Evolutionary conservation across 2,113 vertebrate species (phyloP), one percentile per base, ranked within the genome.

Genomic region (Canis aureus): DNA sequence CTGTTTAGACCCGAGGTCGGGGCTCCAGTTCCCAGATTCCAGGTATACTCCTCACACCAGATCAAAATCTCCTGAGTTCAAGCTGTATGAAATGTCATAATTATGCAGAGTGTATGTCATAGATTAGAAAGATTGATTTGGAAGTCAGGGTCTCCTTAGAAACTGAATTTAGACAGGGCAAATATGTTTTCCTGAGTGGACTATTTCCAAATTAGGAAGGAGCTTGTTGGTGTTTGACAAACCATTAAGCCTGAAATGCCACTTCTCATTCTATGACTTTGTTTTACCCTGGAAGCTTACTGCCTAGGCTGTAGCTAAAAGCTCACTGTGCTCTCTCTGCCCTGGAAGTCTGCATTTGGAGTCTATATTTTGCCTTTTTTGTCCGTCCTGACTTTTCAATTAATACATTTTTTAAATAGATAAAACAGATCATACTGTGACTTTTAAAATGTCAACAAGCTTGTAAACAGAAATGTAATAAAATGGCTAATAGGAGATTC

Each of bases 401-500:
- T 99, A 98, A 98, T 98, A 97, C 98, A 98, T 98, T 99, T 99
- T 99, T 98, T 98, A 91, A 99, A 99, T 98, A 98, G 96, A 98
- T 98, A 99, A 99, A 99, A 98, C 98, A 98, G 98, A 98, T 98
- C 98, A 98, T 98, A 98, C 98, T 98, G 98, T 98, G 98, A 98
- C 98, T 98, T 98, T 98, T 98, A 97, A 99, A 99, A 99, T 99
- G 98, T 99, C 99, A 99, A 98, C 98, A 98, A 98, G 98, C 98
- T 98, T 98, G 98, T 94, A 98, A 98, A 99, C 98, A 98, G 97
- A 98, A 98, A 98, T 95, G 98, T 98, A 98, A 99, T 99, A 96
- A 99, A 99, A 99, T 97, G 98, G 96, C 98, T 99, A 99, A 99
- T 99, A 98, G 98, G 98, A 98, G 98, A 99, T 99, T 99, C 98